Conservation (phyloP, 2,797 vertebrate genomes). For the Vespertilio murinus region DNA sequence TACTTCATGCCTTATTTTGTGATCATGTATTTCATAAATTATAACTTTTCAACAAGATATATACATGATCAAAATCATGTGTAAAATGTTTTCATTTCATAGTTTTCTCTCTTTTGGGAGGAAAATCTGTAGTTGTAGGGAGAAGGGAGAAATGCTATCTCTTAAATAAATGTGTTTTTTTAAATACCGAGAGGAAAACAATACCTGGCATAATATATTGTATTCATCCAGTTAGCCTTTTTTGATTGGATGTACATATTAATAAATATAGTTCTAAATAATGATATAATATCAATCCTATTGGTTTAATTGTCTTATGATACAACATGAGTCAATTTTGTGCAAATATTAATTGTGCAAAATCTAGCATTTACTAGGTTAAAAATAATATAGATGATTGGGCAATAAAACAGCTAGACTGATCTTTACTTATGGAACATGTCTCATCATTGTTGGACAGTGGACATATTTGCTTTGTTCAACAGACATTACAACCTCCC, state of each 20-base stretch:
- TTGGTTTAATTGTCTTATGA: not conserved
- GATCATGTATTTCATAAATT: not conserved
- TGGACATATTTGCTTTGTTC: not conserved
- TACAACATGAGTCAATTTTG: not conserved
- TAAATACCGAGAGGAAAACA: not conserved
- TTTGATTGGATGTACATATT: not conserved
- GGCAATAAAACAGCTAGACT: not conserved
- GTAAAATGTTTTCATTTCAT: not conserved
- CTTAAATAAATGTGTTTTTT: not conserved
- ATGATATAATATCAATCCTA: not conserved
- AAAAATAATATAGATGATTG: not conserved
- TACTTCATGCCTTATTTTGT: not conserved
- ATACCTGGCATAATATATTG: not conserved
- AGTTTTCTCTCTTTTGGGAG: not conserved
- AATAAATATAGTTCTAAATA: not conserved
- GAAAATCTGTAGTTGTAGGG: not conserved
- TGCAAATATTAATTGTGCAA: not conserved
- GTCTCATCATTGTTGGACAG: not conserved
- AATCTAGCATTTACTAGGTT: not conserved
- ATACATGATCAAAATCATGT: not conserved
- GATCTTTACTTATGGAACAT: not conserved
- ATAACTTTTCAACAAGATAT: not conserved
- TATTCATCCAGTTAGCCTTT: not conserved
- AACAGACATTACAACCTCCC: not conserved
- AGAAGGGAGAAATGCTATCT: not conserved